phyloP scores from a whole-genome alignment of 1,140 invertebrate genomes.

The Arctopsyche grandis region DNA sequence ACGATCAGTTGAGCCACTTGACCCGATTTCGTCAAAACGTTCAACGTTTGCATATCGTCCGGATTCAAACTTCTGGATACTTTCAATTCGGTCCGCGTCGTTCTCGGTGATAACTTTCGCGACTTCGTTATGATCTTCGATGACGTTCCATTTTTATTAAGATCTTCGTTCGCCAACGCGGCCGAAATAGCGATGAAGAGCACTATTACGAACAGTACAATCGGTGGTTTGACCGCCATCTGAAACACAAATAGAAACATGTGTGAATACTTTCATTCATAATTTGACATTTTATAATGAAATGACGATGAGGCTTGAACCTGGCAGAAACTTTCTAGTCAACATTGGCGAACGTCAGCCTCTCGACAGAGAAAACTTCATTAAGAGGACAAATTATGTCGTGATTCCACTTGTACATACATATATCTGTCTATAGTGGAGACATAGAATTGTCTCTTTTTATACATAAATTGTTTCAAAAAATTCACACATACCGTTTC shows the following conservation, averaged over 20 bases:
- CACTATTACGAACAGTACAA: constrained; percentile 43
- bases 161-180: constrained; percentile 26
- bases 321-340: constrained; percentile 42
- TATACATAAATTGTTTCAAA: neutral
- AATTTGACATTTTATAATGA: constrained; percentile 39
- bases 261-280: neutral
- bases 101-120: constrained; percentile 58
- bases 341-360: constrained; percentile 25
- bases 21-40: constrained; percentile 78
- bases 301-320: constrained; percentile 24
- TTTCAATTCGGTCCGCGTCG: constrained; percentile 77
- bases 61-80: constrained; percentile 81
- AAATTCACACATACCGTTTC: neutral
- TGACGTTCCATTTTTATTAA: constrained; percentile 31
- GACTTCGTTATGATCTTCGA: constrained; percentile 22
- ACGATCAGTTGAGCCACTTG: constrained; percentile 80
- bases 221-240: constrained; percentile 47
- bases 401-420: neutral
- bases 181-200: constrained; percentile 23
- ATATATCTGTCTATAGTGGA: neutral
- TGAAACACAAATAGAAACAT: constrained; percentile 46
- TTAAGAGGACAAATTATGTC: constrained; percentile 24
- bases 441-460: too few species aligned
- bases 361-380: constrained; percentile 30
- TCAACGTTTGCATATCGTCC: constrained; percentile 77